Base-by-base conservation (phyloP, 2,888 invertebrate genomes). In the Auanema sp. region DNA sequence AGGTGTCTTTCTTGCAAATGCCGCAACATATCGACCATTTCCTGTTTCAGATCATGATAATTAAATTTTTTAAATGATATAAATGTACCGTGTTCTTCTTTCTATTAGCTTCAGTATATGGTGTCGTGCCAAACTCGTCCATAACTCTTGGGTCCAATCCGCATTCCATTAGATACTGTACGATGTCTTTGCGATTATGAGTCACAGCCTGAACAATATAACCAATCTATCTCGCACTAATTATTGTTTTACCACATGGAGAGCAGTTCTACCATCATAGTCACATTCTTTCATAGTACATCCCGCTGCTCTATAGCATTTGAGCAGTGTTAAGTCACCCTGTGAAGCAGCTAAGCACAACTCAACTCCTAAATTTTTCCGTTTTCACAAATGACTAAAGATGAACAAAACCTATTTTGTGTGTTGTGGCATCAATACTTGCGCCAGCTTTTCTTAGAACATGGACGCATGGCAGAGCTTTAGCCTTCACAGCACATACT, bases 401-500 rank as follows among this genome's bases (percentile, higher is more conserved):
- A 21, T 21, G 10, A 52, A 21, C 4, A 24, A 10, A 52, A 79
- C 79, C 79, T 42, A 79, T 78, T 65, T 78, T 69, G 18, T 75
- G 69, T n/a, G 69, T 55, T 6, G 69, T 64, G 18, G 71, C 69
- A 40, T 74, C 75, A 18, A 81, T 66, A 14, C 71, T 71, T 43
- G 76, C 82, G 12, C 82, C 82, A 42, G 80, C 79, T 2, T 70
- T 63, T 12, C 78, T 61, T 16, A 82, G 70, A 21, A 77, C 77
- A 8, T 58, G 41, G 41, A 82, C 75, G 56, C 77, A 75, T 5
- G 73, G 74, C 52, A 79, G 63, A 40, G 79, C 75, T 43, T 75
- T 77, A 10, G 77, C 75, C 24, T 75, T 71, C 8, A 88, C 0
- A 89, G 91, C 21, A 89, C 90, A 76, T 88, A 89, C 69, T 89